A percentile compares a stretch with the other conserved stretches of the same genome.
Conservation (phyloP, 2,888 invertebrate genomes). For the Acleris cristana region DNA sequence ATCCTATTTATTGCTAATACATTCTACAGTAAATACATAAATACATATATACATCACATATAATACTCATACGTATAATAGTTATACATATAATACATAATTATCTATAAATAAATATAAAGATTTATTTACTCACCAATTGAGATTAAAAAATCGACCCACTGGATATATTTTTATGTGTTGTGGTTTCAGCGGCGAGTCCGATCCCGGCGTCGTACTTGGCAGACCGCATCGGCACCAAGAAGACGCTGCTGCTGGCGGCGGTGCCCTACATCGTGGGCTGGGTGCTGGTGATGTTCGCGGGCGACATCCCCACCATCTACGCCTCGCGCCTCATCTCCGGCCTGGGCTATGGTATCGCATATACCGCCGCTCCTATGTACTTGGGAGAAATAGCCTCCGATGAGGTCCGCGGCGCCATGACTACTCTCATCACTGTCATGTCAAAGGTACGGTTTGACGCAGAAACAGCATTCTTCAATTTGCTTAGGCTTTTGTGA, state of each 20-base stretch:
- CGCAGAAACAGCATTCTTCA: too few species aligned
- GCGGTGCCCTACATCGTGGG: constrained; percentile 85
- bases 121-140: too few species aligned
- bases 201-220: constrained; percentile 85
- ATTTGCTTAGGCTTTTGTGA: neutral
- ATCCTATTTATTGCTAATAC: too few species aligned
- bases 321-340: constrained; percentile 85
- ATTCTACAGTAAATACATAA: too few species aligned
- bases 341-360: constrained; percentile 85
- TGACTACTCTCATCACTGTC: constrained; percentile 85
- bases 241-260: constrained; percentile 84
- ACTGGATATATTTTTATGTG: constrained; percentile 17
- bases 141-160: too few species aligned
- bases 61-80: too few species aligned
- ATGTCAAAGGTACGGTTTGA: constrained; percentile 74
- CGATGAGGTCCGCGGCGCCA: constrained; percentile 82
- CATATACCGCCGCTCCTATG: constrained; percentile 85
- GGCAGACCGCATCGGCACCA: constrained; percentile 86
- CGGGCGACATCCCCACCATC: constrained; percentile 81
- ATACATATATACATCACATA: too few species aligned
- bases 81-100: too few species aligned
- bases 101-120: too few species aligned
- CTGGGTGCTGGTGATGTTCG: constrained; percentile 86
- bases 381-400: constrained; percentile 86
- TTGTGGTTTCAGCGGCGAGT: constrained; percentile 79